phyloP scores from a whole-genome alignment of 2,797 vertebrate species.

The Merluccius polli region DNA sequence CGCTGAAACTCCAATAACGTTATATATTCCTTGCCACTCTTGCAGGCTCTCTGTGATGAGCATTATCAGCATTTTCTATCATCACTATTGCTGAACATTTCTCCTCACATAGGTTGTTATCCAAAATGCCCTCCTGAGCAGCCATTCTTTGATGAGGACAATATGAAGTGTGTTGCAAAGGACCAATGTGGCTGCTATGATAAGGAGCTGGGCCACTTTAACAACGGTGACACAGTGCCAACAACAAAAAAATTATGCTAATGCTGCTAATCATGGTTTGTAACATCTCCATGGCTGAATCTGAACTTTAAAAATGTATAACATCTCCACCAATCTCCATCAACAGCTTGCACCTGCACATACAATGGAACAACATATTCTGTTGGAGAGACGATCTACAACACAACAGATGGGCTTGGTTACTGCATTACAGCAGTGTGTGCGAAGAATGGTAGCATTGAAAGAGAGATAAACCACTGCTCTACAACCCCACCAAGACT shows the following conservation, averaged over 20 bases:
- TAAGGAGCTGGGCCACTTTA: slow-evolving; percentile 67
- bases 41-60: too few species aligned
- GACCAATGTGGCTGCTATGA: slow-evolving; percentile 79
- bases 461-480: slow-evolving; percentile 57
- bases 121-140: slow-evolving; percentile 77
- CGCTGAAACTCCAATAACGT: too few species aligned
- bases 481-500: too few species aligned
- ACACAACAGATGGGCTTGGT: slow-evolving; percentile 79
- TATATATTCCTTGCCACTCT: too few species aligned
- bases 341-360: slow-evolving; percentile 78
- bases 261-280: slow-evolving; percentile 80
- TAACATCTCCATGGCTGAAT: too few species aligned
- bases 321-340: background rate
- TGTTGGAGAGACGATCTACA: slow-evolving; percentile 70
- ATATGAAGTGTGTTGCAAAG: slow-evolving; percentile 78
- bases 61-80: too few species aligned
- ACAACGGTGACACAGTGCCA: slow-evolving; percentile 67
- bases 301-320: background rate
- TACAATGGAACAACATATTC: slow-evolving; percentile 69
- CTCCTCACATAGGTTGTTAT: slow-evolving; percentile 79
- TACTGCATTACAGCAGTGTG: slow-evolving; percentile 80
- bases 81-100: background rate
- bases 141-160: slow-evolving; percentile 83
- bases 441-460: slow-evolving; percentile 69
- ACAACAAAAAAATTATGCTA: slow-evolving; percentile 66